Percentiles rank a stretch among this genome's conserved stretches.
Evolutionary conservation across 2,888 invertebrate species (phyloP).

Genomic region (Ecdyonurus torrentis): DNA sequence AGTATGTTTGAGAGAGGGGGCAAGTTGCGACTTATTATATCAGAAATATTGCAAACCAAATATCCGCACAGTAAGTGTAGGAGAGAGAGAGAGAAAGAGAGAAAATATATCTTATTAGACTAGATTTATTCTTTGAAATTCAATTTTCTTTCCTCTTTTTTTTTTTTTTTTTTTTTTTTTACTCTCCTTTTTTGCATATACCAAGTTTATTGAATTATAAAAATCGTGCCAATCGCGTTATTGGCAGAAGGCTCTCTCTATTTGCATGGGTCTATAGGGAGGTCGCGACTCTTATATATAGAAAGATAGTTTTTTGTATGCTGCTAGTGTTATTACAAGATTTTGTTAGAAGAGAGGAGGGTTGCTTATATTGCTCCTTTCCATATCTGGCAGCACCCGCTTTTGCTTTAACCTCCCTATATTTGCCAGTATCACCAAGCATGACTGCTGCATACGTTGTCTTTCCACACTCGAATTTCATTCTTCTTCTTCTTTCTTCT

Average conservation of each 20-base stretch:
- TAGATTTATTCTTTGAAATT: background rate
- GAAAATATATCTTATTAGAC: background rate
- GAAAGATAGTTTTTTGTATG: background rate
- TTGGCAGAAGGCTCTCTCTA: background rate
- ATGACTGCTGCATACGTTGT: background rate
- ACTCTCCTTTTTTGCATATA: background rate
- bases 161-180: background rate
- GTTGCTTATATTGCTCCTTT: too few species aligned
- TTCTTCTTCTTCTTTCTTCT: background rate
- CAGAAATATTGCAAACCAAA: background rate
- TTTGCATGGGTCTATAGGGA: background rate
- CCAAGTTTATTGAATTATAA: background rate
- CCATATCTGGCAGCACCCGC: background rate
- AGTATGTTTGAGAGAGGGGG: background rate
- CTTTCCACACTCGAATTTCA: too few species aligned
- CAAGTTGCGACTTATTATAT: background rate
- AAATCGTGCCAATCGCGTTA: background rate
- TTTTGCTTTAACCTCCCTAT: background rate
- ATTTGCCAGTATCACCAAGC: background rate
- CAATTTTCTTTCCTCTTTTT: background rate
- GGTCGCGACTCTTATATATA: background rate
- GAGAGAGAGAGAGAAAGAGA: too few species aligned
- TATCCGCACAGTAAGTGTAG: too few species aligned
- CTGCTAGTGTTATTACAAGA: background rate
- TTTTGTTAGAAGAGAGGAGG: background rate